A percentile compares a stretch with the other conserved stretches of the same genome.
These are phyloP conservation scores for Pseudochirops cupreus DNA, from an alignment of 2,797 vertebrate species.

Conservation along the genomic window DNA sequence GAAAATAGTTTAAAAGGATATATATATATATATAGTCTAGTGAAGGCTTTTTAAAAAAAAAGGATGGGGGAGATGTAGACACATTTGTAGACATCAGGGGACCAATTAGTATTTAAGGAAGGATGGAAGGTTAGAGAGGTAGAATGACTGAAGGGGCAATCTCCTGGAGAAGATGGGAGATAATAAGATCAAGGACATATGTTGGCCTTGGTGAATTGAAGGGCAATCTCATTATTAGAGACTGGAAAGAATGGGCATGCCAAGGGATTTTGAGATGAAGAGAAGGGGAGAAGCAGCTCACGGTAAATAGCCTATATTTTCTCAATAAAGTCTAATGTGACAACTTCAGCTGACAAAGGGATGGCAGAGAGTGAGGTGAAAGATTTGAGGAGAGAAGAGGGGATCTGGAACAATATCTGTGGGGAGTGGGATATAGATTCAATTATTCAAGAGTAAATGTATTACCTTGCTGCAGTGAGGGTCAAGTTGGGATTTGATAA, in stretches of 20 bases:
- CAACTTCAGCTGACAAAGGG: background rate
- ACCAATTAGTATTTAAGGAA: background rate
- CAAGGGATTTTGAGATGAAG: background rate
- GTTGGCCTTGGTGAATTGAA: background rate
- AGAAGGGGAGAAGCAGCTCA: background rate
- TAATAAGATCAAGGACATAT: background rate
- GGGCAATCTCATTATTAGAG: background rate
- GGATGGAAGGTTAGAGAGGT: background rate
- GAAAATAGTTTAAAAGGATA: background rate
- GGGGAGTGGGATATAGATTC: background rate
- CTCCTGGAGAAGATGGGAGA: background rate
- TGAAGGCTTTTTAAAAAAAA: background rate
- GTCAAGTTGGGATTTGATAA: background rate
- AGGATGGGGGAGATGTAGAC: background rate
- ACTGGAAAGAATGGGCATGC: background rate
- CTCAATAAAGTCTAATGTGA: background rate
- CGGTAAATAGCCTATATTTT: background rate
- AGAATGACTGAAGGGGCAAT: slow-evolving; percentile 1
- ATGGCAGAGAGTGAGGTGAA: background rate
- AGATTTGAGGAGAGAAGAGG: background rate
- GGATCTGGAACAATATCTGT: background rate
- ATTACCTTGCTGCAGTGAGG: background rate
- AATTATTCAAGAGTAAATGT: background rate
- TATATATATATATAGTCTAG: background rate
- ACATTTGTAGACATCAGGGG: background rate